Conservation (phyloP, 2,888 invertebrate genomes). For the Apomyelois bistriatella region DNA sequence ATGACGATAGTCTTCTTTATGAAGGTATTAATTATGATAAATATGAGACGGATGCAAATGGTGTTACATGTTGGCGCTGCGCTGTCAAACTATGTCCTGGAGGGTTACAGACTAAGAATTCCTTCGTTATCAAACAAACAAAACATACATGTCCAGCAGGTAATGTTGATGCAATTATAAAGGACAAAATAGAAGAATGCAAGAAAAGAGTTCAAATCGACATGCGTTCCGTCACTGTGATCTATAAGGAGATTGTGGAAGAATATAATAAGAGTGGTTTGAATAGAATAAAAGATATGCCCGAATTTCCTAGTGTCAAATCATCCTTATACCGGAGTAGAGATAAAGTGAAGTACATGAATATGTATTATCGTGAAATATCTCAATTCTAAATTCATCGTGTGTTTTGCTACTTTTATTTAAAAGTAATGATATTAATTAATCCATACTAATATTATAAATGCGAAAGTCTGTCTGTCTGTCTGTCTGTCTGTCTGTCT, state of each 20-base stretch:
- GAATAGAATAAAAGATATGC: slow-evolving; percentile 6
- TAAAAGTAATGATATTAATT: too few relatives aligned
- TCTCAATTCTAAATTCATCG: too few relatives aligned
- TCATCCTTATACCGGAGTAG: slow-evolving; percentile 4
- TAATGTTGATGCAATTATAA: neutral
- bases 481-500: too few relatives aligned
- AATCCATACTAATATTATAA: too few relatives aligned
- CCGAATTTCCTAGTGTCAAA: neutral
- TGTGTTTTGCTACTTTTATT: too few relatives aligned
- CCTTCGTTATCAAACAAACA: neutral
- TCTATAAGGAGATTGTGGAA: neutral
- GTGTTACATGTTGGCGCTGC: neutral
- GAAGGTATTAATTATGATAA: neutral
- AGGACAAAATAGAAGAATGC: slow-evolving; percentile 1
- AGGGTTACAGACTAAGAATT: neutral
- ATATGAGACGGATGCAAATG: neutral
- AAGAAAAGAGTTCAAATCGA: slow-evolving; percentile 8
- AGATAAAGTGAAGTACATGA: neutral
- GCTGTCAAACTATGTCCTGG: neutral
- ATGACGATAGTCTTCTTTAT: neutral
- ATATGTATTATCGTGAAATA: neutral
- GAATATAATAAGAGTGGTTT: slow-evolving; percentile 5
- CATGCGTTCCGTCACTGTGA: neutral
- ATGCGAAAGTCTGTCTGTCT: too few relatives aligned
- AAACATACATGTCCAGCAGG: neutral